These are phyloP conservation scores for Saccostrea glomerata DNA, from an alignment of 1,140 invertebrate genomes.

Conservation along the genomic window DNA sequence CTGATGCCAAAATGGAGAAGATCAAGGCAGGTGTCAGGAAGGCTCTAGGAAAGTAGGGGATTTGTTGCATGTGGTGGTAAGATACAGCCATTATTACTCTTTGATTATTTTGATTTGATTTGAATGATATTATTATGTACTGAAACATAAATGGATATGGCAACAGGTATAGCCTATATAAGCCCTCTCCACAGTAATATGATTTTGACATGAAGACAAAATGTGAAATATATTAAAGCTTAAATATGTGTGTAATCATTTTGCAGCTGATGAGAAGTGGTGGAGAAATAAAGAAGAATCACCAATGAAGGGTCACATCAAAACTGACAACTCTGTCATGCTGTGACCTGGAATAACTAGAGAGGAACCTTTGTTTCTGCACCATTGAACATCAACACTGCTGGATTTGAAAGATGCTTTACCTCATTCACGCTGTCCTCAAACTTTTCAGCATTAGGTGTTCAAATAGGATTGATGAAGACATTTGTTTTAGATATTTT, in stretches of 20 bases:
- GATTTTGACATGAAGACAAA: too few species aligned
- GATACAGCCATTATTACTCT: neutral
- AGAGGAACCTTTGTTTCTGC: conserved; percentile 16
- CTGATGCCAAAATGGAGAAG: conserved; percentile 58
- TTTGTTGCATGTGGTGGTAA: neutral
- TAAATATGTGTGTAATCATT: neutral
- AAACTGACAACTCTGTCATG: neutral
- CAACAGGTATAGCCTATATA: too few species aligned
- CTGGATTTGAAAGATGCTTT: neutral
- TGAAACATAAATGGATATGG: too few species aligned
- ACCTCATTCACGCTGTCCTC: neutral
- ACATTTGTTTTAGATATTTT: neutral
- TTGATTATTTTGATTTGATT: too few species aligned
- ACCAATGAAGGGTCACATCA: conserved; percentile 13
- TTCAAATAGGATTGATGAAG: too few species aligned
- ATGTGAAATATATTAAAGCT: too few species aligned
- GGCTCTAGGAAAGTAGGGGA: conserved; percentile 45
- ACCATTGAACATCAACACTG: neutral
- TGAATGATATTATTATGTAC: too few species aligned
- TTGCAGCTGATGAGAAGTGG: conserved; percentile 16
- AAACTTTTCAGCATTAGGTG: neutral
- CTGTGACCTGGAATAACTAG: conserved; percentile 17
- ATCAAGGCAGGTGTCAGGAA: conserved; percentile 58
- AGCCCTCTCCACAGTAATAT: too few species aligned
- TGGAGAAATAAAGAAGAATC: conserved; percentile 34